Evolutionary conservation across 2,888 invertebrate genomes (phyloP).

Genomic region (Autographa gamma): DNA sequence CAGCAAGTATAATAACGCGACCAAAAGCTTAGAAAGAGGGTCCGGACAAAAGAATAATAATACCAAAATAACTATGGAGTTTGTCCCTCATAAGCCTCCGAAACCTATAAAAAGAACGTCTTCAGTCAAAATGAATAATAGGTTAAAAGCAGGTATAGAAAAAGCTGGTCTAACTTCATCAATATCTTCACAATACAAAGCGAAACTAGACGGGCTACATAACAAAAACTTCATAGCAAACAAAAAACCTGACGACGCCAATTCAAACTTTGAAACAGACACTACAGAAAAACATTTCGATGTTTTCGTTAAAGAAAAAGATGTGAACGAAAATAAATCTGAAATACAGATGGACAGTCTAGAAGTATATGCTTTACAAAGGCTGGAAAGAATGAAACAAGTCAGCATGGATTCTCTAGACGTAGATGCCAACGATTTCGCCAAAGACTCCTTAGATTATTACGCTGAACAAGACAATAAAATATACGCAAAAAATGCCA

Average conservation of each 20-base stretch:
- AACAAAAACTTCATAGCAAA: constrained; percentile 81
- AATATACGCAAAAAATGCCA: constrained; percentile 71
- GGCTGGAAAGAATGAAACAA: constrained; percentile 80
- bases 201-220: constrained; percentile 85
- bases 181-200: constrained; percentile 86
- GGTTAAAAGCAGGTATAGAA: constrained; percentile 83
- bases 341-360: constrained; percentile 90
- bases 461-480: constrained; percentile 84
- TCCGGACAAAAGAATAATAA: constrained; percentile 83
- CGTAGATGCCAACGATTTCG: constrained; percentile 82
- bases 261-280: constrained; percentile 82
- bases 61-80: constrained; percentile 86
- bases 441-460: constrained; percentile 86
- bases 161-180: constrained; percentile 81
- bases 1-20: constrained; percentile 80
- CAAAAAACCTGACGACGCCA: constrained; percentile 77
- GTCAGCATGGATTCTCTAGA: constrained; percentile 88
- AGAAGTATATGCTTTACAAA: constrained; percentile 87
- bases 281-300: constrained; percentile 88
- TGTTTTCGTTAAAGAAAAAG: constrained; percentile 90
- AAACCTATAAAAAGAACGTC: constrained; percentile 92
- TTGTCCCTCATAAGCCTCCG: constrained; percentile 93
- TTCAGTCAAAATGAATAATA: constrained; percentile 89
- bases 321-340: constrained; percentile 89
- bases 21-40: constrained; percentile 85